phyloP scores from a whole-genome alignment of 2,888 invertebrate genomes.

The Anthophora plumipes region DNA sequence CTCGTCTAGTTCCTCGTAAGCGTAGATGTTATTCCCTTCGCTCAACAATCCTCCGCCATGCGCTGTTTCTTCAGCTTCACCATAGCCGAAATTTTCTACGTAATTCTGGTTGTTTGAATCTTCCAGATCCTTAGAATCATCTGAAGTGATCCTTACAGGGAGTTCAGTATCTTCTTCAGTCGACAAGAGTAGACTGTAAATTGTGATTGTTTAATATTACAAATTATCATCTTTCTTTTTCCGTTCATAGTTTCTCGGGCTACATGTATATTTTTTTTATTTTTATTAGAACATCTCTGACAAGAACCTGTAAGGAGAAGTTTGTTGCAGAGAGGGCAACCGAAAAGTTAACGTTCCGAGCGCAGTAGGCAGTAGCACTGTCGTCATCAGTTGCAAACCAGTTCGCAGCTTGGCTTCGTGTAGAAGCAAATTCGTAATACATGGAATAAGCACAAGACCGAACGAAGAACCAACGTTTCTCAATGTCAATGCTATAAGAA shows the following conservation, averaged over 20 bases:
- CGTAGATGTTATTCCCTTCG: constrained; percentile 69
- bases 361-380: constrained; percentile 74
- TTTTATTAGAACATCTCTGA: not conserved
- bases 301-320: constrained; percentile 70
- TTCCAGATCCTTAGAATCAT: not conserved
- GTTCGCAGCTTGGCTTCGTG: constrained; percentile 65
- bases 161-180: constrained; percentile 76
- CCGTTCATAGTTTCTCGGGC: not conserved
- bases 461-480: constrained; percentile 74
- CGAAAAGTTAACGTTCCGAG: constrained; percentile 73
- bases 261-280: not conserved
- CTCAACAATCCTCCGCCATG: constrained; percentile 51
- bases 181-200: constrained; percentile 70
- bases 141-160: constrained; percentile 51
- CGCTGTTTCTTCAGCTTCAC: constrained; percentile 8
- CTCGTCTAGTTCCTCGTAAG: constrained; percentile 73
- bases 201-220: not conserved
- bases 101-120: not conserved
- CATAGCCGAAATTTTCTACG: constrained; percentile 12
- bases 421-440: constrained; percentile 71
- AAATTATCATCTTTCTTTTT: not conserved
- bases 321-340: constrained; percentile 52
- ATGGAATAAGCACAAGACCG: constrained; percentile 74
- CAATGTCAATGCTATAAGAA: constrained; percentile 71
- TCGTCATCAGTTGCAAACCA: constrained; percentile 74